These are phyloP conservation scores for Chrysocyon brachyurus DNA, from an alignment of 2,797 vertebrate species.

Conservation along the genomic window DNA sequence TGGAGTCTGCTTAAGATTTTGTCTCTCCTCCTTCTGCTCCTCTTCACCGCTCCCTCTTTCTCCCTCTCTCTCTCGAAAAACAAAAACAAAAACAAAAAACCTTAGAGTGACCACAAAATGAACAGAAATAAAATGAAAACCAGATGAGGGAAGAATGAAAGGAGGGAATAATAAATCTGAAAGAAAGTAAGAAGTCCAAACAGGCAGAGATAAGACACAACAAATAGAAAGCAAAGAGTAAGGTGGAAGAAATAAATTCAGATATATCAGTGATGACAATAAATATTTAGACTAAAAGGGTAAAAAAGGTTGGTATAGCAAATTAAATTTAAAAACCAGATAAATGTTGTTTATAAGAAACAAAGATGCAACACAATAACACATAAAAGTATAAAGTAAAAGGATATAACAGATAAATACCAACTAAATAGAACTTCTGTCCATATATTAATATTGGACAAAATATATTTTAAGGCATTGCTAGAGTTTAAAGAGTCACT, in stretches of 20 bases:
- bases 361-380: not conserved
- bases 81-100: not conserved
- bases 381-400: not conserved
- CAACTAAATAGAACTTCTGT: not conserved
- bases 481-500: not conserved
- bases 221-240: not conserved
- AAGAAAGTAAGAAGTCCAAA: not conserved
- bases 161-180: not conserved
- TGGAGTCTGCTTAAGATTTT: too few relatives aligned
- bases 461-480: not conserved
- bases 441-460: not conserved
- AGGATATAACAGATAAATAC: not conserved
- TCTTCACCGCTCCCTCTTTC: too few relatives aligned
- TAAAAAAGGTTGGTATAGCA: conserved; percentile 7
- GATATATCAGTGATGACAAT: not conserved
- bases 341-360: not conserved
- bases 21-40: too few relatives aligned
- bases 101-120: not conserved
- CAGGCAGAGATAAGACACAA: not conserved
- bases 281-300: not conserved
- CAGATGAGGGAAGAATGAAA: not conserved
- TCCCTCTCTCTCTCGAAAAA: too few relatives aligned
- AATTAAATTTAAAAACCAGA: not conserved
- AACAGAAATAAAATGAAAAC: not conserved
- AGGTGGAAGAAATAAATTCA: not conserved